Percentiles rank a stretch among this genome's conserved stretches.
phyloP scores from a whole-genome alignment of 2,113 vertebrate genomes.

The Felis chaus region DNA sequence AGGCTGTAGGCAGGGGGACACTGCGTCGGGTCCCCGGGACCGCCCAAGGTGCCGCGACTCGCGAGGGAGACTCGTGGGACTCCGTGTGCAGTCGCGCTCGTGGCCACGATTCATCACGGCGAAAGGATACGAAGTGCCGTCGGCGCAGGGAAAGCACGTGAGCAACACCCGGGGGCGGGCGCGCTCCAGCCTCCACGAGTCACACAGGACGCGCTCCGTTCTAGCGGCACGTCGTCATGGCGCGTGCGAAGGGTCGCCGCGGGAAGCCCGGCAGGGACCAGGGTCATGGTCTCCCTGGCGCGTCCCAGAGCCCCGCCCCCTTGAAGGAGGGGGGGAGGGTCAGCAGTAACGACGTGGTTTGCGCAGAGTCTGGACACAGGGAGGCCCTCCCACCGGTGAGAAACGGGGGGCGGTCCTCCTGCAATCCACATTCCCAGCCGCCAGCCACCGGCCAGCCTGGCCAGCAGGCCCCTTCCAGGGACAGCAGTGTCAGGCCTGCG shows the following conservation, averaged over 20 bases:
- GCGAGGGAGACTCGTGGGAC: not conserved
- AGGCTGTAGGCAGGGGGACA: not conserved
- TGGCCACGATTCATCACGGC: too few relatives aligned
- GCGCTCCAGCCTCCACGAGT: not conserved
- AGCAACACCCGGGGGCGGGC: not conserved
- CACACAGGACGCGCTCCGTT: not conserved
- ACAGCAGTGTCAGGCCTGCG: not conserved
- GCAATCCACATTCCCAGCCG: not conserved
- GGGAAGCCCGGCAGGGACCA: not conserved
- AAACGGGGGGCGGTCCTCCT: not conserved
- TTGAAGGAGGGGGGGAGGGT: not conserved
- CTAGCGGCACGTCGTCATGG: not conserved
- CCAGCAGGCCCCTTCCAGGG: not conserved
- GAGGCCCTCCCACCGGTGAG: too few relatives aligned
- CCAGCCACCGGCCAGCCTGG: not conserved
- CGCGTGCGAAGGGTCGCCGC: rapidly evolving
- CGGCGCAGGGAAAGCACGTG: too few relatives aligned
- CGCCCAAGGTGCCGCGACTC: not conserved
- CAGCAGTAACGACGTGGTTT: too few relatives aligned
- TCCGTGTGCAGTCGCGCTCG: rapidly evolving
- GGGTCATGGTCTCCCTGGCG: not conserved
- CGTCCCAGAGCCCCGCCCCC: not conserved
- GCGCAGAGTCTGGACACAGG: not conserved
- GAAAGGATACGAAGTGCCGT: not conserved
- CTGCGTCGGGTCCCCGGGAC: not conserved